Percentiles rank a stretch among this genome's conserved stretches.
Conservation (phyloP, 2,113 vertebrate species). For the Jaculus jaculus region DNA sequence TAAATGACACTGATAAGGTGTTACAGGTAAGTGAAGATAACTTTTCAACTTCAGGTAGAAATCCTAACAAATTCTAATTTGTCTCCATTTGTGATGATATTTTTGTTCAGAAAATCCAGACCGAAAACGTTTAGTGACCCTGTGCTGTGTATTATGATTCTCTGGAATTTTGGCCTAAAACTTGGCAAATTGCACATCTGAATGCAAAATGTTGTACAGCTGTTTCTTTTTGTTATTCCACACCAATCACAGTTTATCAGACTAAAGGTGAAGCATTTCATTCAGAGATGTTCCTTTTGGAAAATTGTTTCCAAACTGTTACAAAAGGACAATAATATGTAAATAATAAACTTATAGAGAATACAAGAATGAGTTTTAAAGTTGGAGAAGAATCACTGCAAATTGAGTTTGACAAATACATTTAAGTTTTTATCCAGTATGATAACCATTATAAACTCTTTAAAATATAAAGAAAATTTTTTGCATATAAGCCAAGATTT, state of each 20-base stretch:
- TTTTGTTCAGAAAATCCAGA: neutral
- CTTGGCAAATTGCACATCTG: constrained; percentile 24
- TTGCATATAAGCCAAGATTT: neutral
- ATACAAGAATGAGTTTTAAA: neutral
- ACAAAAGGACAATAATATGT: constrained; percentile 42
- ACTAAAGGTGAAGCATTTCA: neutral
- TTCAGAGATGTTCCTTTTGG: neutral
- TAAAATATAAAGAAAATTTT: constrained; percentile 36
- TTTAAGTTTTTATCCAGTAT: neutral
- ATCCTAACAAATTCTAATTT: neutral
- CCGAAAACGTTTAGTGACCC: constrained; percentile 18
- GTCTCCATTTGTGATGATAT: constrained; percentile 14
- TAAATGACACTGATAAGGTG: neutral
- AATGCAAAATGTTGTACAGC: neutral
- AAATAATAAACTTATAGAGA: neutral
- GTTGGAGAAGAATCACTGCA: neutral
- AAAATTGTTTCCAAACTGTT: neutral
- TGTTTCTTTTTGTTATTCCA: constrained; percentile 34
- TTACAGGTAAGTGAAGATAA: neutral
- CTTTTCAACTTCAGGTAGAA: constrained; percentile 6
- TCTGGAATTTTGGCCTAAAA: constrained; percentile 50
- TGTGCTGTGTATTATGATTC: neutral
- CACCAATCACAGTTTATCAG: neutral
- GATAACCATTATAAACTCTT: neutral
- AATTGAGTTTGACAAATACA: constrained; percentile 9